These are phyloP conservation scores for Ceratotherium simum DNA, from an alignment of 2,113 vertebrate species.

Conservation along the genomic window DNA sequence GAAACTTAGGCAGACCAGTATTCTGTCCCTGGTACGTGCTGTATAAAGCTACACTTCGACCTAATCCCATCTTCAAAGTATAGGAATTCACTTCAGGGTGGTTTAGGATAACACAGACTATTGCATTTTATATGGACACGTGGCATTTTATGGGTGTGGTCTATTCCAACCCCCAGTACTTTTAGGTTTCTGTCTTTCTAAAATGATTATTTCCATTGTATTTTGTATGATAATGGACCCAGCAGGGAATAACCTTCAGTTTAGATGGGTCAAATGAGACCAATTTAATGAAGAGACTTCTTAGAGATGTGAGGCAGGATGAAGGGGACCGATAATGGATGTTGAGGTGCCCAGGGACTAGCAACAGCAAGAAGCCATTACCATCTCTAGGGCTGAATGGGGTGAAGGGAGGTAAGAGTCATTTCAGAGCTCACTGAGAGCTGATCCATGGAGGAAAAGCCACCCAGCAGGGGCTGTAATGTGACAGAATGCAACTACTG, in stretches of 20 bases:
- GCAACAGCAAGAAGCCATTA: neutral
- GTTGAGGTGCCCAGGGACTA: neutral
- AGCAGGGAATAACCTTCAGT: neutral
- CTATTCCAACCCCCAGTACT: neutral
- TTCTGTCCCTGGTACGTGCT: neutral
- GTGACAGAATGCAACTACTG: neutral
- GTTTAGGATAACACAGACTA: neutral
- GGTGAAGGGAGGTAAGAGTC: neutral
- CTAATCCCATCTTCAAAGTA: neutral
- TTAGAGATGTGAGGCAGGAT: neutral
- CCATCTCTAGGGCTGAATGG: neutral
- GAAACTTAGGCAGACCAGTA: neutral
- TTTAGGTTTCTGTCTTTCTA: neutral
- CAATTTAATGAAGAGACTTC: neutral
- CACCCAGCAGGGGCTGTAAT: neutral
- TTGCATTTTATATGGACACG: neutral
- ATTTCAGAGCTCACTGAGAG: neutral
- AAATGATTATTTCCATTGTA: neutral
- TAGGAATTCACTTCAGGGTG: neutral
- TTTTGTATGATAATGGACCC: neutral
- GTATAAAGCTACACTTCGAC: neutral
- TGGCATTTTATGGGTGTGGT: neutral
- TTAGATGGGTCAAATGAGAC: neutral
- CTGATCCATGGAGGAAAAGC: neutral
- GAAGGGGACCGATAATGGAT: neutral